Evolutionary conservation across 1,140 invertebrate species (phyloP).

Genomic region (Drosophila grimshawi): DNA sequence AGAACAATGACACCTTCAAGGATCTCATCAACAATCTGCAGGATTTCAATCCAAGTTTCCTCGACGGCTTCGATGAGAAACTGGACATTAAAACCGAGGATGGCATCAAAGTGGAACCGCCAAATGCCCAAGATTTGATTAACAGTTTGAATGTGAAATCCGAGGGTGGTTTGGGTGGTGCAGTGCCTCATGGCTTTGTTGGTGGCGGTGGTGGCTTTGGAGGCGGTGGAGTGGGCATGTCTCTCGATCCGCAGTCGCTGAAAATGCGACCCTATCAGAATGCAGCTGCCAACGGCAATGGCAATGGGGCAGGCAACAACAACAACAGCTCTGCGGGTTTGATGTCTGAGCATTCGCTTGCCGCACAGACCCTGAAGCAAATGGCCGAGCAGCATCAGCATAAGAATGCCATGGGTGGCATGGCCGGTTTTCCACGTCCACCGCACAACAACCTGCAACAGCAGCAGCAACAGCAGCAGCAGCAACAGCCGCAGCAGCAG

Average conservation of each 20-base stretch:
- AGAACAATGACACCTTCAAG: conserved; percentile 93
- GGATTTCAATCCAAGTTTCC: conserved; percentile 92
- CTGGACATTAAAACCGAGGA: conserved; percentile 87
- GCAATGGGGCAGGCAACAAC: conserved; percentile 49
- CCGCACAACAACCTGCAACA: conserved; percentile 67
- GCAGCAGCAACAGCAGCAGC: conserved; percentile 48
- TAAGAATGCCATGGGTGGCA: conserved; percentile 88
- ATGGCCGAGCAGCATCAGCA: conserved; percentile 98
- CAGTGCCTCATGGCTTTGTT: conserved; percentile 46
- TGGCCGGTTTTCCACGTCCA: conserved; percentile 82
- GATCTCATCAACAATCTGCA: conserved; percentile 95
- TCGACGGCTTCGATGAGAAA: conserved; percentile 91
- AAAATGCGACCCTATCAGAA: conserved; percentile 68
- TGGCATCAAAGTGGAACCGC: conserved; percentile 86
- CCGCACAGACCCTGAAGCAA: conserved; percentile 96
- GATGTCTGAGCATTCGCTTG: conserved; percentile 91
- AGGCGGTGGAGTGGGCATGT: conserved; percentile 35
- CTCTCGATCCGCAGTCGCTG: conserved; percentile 55
- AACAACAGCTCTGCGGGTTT: conserved; percentile 55
- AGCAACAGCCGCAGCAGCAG: conserved; percentile 53
- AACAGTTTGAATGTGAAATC: conserved; percentile 81
- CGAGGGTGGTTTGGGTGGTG: conserved; percentile 64
- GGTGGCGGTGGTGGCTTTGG: conserved; percentile 62
- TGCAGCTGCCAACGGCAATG: conserved; percentile 55
- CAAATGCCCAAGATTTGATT: conserved; percentile 84